phyloP scores from a whole-genome alignment of 1,140 invertebrate genomes.

The Macrobrachium nipponense region DNA sequence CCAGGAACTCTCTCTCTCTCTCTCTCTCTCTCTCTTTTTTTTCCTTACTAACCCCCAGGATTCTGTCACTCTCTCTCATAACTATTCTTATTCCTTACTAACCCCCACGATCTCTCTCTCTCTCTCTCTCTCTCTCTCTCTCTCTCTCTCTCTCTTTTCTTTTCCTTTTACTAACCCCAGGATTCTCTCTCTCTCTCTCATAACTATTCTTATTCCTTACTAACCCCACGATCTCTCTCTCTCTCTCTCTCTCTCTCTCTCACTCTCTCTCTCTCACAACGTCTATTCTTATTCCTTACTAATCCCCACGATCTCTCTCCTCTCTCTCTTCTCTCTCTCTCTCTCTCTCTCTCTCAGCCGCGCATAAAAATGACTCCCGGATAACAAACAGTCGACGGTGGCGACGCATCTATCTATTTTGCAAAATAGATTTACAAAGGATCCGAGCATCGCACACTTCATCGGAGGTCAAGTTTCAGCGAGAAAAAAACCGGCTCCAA shows the following conservation, averaged over 20 bases:
- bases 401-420: no score
- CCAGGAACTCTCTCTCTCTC: neutral
- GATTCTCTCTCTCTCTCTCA: no score
- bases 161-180: neutral
- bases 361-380: no score
- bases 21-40: neutral
- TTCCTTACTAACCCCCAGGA: neutral
- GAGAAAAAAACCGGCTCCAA: no score
- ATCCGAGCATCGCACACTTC: no score
- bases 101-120: neutral
- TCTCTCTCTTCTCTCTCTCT: neutral
- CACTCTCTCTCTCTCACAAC: neutral
- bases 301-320: neutral
- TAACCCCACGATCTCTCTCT: no score
- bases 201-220: no score
- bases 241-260: neutral
- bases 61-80: neutral
- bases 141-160: conserved; percentile 11
- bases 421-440: no score
- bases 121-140: neutral
- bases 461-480: no score
- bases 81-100: neutral
- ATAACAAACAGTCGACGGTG: no score
- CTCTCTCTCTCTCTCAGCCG: conserved; percentile 8
- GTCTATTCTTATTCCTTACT: neutral